Evolutionary conservation across 2,113 vertebrate genomes (phyloP).

Genomic region (Shinisaurus crocodilurus): DNA sequence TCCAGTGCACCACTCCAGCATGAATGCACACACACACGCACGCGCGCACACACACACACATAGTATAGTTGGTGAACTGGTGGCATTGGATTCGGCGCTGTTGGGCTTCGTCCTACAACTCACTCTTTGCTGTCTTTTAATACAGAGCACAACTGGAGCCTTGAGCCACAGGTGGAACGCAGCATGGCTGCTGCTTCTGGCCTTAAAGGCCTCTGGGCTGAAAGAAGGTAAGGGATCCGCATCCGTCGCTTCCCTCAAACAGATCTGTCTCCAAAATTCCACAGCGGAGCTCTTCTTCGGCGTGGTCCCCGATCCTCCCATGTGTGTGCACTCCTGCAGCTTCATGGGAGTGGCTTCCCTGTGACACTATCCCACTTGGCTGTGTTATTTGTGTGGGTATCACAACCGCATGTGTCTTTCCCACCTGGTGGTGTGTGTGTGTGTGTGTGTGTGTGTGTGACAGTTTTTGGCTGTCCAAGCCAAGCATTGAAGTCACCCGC

Average conservation of each 20-base stretch:
- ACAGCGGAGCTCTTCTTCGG: background rate
- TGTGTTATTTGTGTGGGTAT: background rate
- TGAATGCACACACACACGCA: background rate
- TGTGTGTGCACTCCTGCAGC: background rate
- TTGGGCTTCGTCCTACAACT: background rate
- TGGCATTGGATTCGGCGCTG: background rate
- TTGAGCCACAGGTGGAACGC: background rate
- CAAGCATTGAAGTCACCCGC: background rate
- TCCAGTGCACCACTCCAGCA: background rate
- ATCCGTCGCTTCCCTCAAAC: background rate
- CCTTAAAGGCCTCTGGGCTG: background rate
- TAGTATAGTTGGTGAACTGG: background rate
- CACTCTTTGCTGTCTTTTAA: background rate
- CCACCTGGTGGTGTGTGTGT: too few relatives aligned
- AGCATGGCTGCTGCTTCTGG: conserved; percentile 16
- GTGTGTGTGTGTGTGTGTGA: too few relatives aligned
- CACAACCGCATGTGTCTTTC: background rate
- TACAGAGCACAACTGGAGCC: background rate
- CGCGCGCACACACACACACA: background rate
- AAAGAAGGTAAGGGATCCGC: conserved; percentile 12
- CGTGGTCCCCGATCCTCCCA: background rate
- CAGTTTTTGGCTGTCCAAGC: background rate
- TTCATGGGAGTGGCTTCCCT: background rate
- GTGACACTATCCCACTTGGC: background rate
- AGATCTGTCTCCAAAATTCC: background rate